Base-by-base conservation (phyloP, 2,113 vertebrate genomes). In the Ahaetulla prasina region DNA sequence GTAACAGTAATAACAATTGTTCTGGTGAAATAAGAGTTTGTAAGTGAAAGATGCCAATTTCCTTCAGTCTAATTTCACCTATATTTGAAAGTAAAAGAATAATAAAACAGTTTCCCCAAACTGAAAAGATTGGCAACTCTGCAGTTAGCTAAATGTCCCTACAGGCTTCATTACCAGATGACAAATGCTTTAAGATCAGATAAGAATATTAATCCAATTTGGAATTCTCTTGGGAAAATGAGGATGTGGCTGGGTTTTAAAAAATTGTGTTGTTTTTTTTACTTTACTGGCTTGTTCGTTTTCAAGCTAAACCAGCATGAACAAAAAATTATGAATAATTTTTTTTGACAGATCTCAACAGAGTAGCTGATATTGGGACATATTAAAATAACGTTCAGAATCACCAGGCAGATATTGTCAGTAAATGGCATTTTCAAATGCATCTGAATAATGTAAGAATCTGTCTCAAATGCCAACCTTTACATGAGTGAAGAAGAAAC, bases 11-110 rank as follows among this genome's bases (percentile, higher is more conserved):
- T 89, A 95, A 96, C 94, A 93, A 89, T 95, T 88, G 90, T 1
- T 54, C 92, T 92, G 88, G 91, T 55, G 96, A 96, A 95, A 96
- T 87, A 74, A 93, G 92, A 96, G 91, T 93, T 94, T 92, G 74
- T 85, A 60, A 94, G 90, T 96, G 95, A 87, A 94, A 96, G 96
- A 95, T 87, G 96, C 92, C 96, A 94, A 95, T 96, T 96, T 95
- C 35, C 47, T 93, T 92, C 94, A 53, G 95, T 93, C 95, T 92
- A 39, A 87, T 88, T 94, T 94, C 89, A 85, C 52, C 30, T 90
- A 20, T 80, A 90, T 60, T 54, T 88, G 11, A 90, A 95, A 92
- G 93, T n/a, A 95, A 93, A 39, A 85, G 87, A 96, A 84, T 92
- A 92, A 88, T 93, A 93, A 89, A 96, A 97, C 85, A 11, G 85